Evolutionary conservation across 2,888 invertebrate genomes (phyloP), one percentile per base, ranked within the genome.

Genomic region (Leucoma salicis): DNA sequence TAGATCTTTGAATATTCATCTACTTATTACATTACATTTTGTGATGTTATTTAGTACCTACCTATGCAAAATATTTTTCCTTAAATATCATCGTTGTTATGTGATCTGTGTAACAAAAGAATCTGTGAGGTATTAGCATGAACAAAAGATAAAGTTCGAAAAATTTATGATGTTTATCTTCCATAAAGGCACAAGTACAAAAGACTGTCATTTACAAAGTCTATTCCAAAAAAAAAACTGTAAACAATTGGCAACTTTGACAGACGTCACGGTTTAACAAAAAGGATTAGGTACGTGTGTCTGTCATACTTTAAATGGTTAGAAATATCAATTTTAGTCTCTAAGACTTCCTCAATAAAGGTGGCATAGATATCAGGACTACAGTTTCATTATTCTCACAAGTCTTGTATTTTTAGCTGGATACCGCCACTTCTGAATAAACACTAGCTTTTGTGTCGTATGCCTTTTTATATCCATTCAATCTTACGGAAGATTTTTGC

Each of bases 201-300:
- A 79, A 77, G 82, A 64, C 69, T 72, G 74, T 80, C 82, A 82
- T 79, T 81, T 79, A 74, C 74, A 73, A 70, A 66, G 68, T 65
- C 73, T 80, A 75, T 79, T 74, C 73, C 69, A 57, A 69, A 80
- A 77, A 74, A 67, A 76, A 62, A 29, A 60, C 72, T 21, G 64
- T 78, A 82, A 80, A 88, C 86, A 87, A 86, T 86, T 82, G 80
- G 71, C 69, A 77, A 79, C 73, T 75, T 82, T 83, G 87, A 87
- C 88, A 84, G 70, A 70, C 80, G 67, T 80, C 75, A 74, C 73
- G 59, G 78, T 70, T 66, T 70, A 66, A 78, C 83, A 80, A 78
- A 82, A 87, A 84, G 88, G 88, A 85, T 88, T 84, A n/a, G n/a
- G n/a, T n/a, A 82, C 65, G 67, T 65, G 46, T 60, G 21, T 46